A percentile compares a stretch with the other conserved stretches of the same genome.
Conservation (phyloP, 1,140 invertebrate genomes). For the Drosophila obscura region DNA sequence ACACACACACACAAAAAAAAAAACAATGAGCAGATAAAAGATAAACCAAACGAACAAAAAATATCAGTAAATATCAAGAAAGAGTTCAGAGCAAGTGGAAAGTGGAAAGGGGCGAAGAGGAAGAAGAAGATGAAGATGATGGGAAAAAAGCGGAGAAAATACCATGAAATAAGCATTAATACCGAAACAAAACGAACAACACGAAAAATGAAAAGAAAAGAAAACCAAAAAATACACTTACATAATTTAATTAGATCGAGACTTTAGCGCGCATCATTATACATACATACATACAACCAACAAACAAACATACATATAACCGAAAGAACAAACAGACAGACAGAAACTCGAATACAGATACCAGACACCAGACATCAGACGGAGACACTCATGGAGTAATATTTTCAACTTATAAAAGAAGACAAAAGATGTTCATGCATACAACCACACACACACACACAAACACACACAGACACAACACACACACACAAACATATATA, state of each 20-base stretch:
- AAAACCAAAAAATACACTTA: conserved; percentile 37
- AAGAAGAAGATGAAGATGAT: conserved; percentile 49
- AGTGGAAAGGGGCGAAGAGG: too few relatives aligned
- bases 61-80: conserved; percentile 78
- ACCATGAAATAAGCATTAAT: conserved; percentile 54
- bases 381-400: conserved; percentile 39
- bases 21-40: conserved; percentile 37
- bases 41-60: conserved; percentile 56
- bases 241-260: conserved; percentile 65
- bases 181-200: conserved; percentile 52
- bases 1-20: conserved; percentile 16
- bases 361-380: conserved; percentile 10
- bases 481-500: conserved; percentile 8
- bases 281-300: conserved; percentile 46
- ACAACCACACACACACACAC: conserved; percentile 12
- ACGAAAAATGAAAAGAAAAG: conserved; percentile 13
- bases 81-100: conserved; percentile 37
- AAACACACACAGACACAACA: background rate
- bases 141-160: conserved; percentile 50
- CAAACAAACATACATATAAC: conserved; percentile 12
- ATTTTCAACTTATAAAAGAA: conserved; percentile 32
- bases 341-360: conserved; percentile 7
- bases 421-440: too few relatives aligned
- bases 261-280: conserved; percentile 72
- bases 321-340: conserved; percentile 32